These are phyloP conservation scores for Bergia sp. DNA, from an alignment of 92 coral and sea anemone species.

Conservation along the genomic window DNA sequence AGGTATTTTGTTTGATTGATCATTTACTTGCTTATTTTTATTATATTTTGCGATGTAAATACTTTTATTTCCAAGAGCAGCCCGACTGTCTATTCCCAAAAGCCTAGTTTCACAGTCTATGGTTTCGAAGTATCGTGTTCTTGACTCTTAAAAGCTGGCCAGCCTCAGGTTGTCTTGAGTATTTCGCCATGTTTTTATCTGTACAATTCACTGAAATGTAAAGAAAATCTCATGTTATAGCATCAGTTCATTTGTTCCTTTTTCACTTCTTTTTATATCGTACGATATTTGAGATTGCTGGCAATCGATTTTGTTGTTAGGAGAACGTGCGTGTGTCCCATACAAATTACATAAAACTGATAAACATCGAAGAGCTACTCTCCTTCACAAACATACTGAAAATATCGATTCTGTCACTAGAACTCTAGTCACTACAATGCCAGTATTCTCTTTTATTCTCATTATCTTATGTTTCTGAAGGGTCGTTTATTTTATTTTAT, in stretches of 20 bases:
- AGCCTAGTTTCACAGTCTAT: too few species aligned
- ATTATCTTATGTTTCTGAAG: neutral
- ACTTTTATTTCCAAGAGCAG: neutral
- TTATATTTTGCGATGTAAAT: neutral
- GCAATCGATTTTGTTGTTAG: neutral
- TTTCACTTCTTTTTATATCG: neutral
- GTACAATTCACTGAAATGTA: neutral
- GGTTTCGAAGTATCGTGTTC: too few species aligned
- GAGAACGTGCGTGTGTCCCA: neutral
- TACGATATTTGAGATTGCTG: neutral
- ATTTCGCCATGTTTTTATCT: neutral
- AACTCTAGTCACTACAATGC: neutral
- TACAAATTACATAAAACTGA: neutral
- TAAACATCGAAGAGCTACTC: neutral
- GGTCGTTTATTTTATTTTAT: neutral
- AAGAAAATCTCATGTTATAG: neutral
- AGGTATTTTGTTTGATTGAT: conserved; percentile 22
- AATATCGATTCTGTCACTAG: neutral
- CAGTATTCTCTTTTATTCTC: neutral
- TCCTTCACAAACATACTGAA: neutral
- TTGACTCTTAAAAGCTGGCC: too few species aligned
- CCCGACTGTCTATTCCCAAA: neutral
- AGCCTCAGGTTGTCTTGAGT: neutral
- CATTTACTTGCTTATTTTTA: neutral
- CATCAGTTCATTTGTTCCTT: neutral